Conservation (phyloP, 2,797 vertebrate genomes). For the Channallabes apus region DNA sequence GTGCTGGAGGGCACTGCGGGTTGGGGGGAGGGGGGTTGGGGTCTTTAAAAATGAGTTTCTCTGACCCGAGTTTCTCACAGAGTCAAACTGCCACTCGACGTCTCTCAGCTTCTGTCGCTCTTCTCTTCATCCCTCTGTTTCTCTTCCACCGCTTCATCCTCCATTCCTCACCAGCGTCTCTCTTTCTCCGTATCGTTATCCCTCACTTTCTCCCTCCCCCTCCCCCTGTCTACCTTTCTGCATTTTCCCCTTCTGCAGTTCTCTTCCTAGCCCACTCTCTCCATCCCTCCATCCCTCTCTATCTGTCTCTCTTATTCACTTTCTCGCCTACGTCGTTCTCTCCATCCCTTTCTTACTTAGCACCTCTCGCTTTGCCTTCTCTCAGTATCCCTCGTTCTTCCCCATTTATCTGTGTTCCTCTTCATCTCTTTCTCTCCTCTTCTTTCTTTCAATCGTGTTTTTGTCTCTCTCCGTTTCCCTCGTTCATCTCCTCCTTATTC, state of each 20-base stretch:
- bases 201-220: background rate
- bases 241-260: background rate
- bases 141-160: background rate
- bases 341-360: background rate
- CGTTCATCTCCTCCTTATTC: background rate
- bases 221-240: background rate
- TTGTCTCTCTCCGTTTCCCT: background rate
- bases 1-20: conserved; percentile 19
- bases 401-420: background rate
- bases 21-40: too few species aligned
- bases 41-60: conserved; percentile 4
- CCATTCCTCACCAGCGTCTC: background rate
- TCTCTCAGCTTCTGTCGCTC: background rate
- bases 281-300: background rate
- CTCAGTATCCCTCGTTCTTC: background rate
- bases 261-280: background rate
- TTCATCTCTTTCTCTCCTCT: background rate
- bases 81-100: background rate
- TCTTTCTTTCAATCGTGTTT: background rate
- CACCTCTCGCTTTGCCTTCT: background rate
- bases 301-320: background rate
- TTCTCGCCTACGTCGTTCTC: background rate
- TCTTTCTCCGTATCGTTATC: background rate
- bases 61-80: background rate
- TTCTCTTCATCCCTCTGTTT: background rate